Base-by-base conservation (phyloP, 1,140 invertebrate species). In the Marisa cornuarietis region DNA sequence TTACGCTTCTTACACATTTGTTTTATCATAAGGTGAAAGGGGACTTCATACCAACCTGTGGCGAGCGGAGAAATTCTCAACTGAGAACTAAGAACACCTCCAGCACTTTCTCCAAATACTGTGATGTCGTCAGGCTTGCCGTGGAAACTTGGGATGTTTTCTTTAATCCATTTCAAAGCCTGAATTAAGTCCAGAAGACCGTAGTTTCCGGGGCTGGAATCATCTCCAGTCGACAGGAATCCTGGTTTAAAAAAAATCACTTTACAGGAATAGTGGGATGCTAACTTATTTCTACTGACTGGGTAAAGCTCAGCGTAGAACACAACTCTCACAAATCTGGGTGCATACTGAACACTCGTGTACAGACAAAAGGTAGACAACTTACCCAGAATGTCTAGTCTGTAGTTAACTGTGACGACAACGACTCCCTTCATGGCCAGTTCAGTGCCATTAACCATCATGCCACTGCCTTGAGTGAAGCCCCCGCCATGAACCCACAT, bases 141-240 rank as follows among this genome's bases (percentile, higher is more conserved):
- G 88, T 96, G 96, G 89, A 99, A 99, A 80, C 92, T 93, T 75
- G 93, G 93, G 62, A 98, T 96, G 90, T 98, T 97, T 76, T 97
- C 95, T 83, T 96, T 92, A 0, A 98, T 93, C 97, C 97, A 99
- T 87, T 94, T 93, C 16, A 99, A 90, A 0, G 97, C 97, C 94
- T 96, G 94, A 0, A 95, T 93, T 91, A 97, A 95, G 92, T 99
- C 97, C 52, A 98, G 90, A 83, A 99, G 94, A 18, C 97, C 97
- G 91, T 98, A 98, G 92, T 99, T 99, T 42, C 97, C 97, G 0
- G 96, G 96, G n/a, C 96, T 96, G 87, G 96, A 95, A 80, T 95
- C 94, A 91, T 98, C 97, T 1, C 93, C 95, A 6, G 97, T 98
- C 68, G 96, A 96, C 1, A 98, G 91, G 91, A 98, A 98, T 66